phyloP scores from a whole-genome alignment of 1,140 invertebrate genomes.

The Pachypsylla venusta region DNA sequence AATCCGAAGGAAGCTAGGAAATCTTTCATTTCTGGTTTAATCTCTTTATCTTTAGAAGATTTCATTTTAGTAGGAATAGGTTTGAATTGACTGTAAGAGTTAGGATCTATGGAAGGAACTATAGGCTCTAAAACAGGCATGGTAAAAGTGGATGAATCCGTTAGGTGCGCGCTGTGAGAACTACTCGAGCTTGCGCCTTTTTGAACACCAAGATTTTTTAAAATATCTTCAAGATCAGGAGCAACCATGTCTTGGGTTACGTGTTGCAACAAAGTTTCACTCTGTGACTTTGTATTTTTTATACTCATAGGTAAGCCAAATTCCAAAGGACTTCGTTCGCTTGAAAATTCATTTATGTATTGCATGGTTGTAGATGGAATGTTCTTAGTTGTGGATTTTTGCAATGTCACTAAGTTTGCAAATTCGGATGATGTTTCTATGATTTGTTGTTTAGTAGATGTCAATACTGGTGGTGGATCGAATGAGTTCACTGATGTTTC shows the following conservation, averaged over 20 bases:
- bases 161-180: not conserved
- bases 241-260: not conserved
- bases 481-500: no score
- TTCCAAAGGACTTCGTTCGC: not conserved
- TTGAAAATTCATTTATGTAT: not conserved
- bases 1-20: constrained; percentile 41
- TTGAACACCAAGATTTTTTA: not conserved
- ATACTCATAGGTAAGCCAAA: constrained; percentile 2
- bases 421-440: constrained; percentile 28
- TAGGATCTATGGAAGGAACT: constrained; percentile 26
- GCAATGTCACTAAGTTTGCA: constrained; percentile 27
- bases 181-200: not conserved
- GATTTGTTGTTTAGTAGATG: constrained; percentile 16
- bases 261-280: not conserved
- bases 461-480: not conserved
- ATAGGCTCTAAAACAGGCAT: constrained; percentile 19
- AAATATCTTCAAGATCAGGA: not conserved
- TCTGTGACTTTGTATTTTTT: not conserved
- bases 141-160: not conserved
- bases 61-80: constrained; percentile 35
- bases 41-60: constrained; percentile 17
- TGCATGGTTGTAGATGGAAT: constrained; percentile 6
- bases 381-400: not conserved
- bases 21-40: constrained; percentile 37
- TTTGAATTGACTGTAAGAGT: constrained; percentile 41